Conservation (phyloP, 2,113 vertebrate species). For the Mixornis gularis region DNA sequence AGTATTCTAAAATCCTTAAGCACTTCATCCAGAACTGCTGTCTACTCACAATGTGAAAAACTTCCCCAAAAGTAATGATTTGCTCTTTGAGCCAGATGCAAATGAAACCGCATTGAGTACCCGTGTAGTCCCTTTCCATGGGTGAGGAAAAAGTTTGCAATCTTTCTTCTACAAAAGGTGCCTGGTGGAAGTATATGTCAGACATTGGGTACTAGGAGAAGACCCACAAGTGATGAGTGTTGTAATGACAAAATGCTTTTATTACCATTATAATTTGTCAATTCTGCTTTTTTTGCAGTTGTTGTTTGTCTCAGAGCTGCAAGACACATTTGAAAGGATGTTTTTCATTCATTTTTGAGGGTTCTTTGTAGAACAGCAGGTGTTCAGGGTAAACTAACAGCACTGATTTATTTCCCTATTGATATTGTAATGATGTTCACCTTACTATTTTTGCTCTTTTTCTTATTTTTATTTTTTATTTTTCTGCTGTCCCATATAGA, state of each 20-base stretch:
- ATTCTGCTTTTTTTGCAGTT: not conserved
- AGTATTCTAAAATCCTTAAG: not conserved
- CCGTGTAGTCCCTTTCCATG: not conserved
- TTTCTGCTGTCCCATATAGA: not conserved
- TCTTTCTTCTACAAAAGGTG: not conserved
- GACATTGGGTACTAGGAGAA: not conserved
- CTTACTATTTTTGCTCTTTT: fast-evolving
- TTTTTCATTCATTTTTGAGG: not conserved
- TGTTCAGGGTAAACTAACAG: not conserved
- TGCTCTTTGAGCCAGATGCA: not conserved
- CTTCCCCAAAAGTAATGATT: not conserved
- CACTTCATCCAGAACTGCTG: not conserved
- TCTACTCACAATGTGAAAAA: not conserved
- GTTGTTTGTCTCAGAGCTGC: not conserved
- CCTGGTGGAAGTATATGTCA: fast-evolving
- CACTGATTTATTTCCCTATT: not conserved
- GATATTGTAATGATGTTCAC: not conserved
- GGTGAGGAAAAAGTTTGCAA: not conserved
- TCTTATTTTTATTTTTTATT: not conserved
- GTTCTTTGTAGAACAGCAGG: not conserved
- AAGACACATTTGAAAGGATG: not conserved
- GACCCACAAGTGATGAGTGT: not conserved
- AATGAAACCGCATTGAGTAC: not conserved
- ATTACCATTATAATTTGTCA: not conserved
- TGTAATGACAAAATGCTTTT: not conserved